Conservation (phyloP, 2,113 vertebrate genomes). For the Ariopsis seemanni region DNA sequence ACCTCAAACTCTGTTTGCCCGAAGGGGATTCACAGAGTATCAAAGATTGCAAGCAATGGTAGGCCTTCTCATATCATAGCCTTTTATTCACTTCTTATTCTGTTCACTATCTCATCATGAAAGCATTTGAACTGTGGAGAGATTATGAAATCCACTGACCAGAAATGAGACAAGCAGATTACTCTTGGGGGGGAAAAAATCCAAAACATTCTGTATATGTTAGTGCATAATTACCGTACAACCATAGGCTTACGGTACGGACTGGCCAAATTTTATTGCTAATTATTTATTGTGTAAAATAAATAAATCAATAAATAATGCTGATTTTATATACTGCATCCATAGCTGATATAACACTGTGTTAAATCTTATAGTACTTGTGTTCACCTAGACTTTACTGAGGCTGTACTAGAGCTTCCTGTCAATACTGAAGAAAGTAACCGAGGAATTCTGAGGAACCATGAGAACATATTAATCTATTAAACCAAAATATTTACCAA, state of each 20-base stretch:
- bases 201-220: neutral
- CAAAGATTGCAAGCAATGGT: slow-evolving; percentile 48
- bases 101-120: neutral
- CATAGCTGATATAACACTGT: neutral
- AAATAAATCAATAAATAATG: neutral
- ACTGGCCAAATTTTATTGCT: neutral
- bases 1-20: slow-evolving; percentile 58
- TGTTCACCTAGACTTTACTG: neutral
- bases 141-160: neutral
- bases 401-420: neutral
- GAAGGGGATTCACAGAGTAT: slow-evolving; percentile 53
- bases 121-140: neutral
- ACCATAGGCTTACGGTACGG: neutral
- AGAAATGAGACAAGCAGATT: neutral
- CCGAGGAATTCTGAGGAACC: neutral
- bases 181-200: neutral
- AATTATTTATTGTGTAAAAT: neutral
- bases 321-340: neutral
- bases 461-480: neutral
- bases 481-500: neutral
- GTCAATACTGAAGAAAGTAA: neutral
- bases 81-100: neutral
- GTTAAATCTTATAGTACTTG: neutral
- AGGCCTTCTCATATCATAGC: neutral
- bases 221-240: neutral